Evolutionary conservation across 1,140 invertebrate genomes (phyloP), one percentile per base, ranked within the genome.

Genomic region (Psix sp.): DNA sequence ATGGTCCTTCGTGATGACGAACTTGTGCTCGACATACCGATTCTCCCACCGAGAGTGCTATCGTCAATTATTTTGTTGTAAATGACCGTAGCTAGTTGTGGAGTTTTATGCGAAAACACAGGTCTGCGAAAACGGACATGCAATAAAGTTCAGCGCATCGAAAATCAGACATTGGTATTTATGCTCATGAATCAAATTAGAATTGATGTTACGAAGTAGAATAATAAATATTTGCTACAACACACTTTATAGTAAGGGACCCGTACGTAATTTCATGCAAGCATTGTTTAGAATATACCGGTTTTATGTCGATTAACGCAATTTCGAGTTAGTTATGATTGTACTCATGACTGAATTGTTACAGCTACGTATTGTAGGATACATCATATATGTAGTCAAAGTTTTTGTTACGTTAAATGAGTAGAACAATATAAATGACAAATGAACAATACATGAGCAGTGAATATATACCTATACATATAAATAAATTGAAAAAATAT

Each of bases 1-100:
- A 75, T 66, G 49, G 57, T 76, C 68, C 48, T 68, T 65, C 35
- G 60, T 63, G 54, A 48, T 68, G 67, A 76, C 57, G 68, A 68
- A 72, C 59, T 76, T 72, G 39, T 49, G 62, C 51, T 67, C 43
- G 49, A 68, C 52, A 67, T 74, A 68, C 59, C 52, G 17, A 60
- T 18, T 62, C 20, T 60, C 39, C 39, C 51, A 51, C 38, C 38
- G 57, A 31, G 56, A 42, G 48, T 38, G 60, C 49, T 54, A 49
- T 63, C 39, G 26, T 29, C 71, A 67, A 67, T 74, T 67, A 67
- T 74, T 74, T 57, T 26, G 17, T 36, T 33, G 39, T 67, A 56
- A 74, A 63, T 67, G 57, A 54, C 67, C n/a, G n/a, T n/a, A n/a
- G n/a, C 56, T 33, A 42, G 36, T 66, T 35, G 42, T 29, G n/a